Evolutionary conservation across 2,888 invertebrate species (phyloP).

Genomic region (Agriopis leucophaearia): DNA sequence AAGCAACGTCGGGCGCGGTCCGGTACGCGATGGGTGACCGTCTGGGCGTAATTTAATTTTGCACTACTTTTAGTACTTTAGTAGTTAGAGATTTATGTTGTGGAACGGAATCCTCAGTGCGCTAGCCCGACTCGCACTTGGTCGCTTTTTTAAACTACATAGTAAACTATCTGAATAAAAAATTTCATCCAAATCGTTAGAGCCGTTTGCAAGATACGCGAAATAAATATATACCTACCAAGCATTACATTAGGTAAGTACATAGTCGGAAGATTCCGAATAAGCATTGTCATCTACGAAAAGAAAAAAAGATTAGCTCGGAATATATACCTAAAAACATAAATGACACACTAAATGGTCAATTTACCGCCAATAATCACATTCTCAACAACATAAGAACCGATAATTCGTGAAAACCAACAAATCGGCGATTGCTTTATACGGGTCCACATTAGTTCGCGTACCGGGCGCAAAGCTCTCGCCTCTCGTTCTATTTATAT

Average conservation of each 20-base stretch:
- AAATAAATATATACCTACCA: no score
- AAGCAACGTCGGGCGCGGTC: slow-evolving; percentile 77
- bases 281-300: not conserved
- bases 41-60: no score
- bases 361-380: slow-evolving; percentile 13
- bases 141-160: no score
- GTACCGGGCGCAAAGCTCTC: slow-evolving; percentile 58
- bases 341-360: not conserved
- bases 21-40: no score
- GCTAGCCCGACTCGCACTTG: no score
- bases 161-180: no score
- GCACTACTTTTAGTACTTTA: no score
- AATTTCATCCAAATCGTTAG: no score
- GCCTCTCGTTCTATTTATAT: slow-evolving; percentile 44
- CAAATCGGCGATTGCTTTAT: slow-evolving; percentile 49
- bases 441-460: slow-evolving; percentile 51
- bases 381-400: slow-evolving; percentile 29
- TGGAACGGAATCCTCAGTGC: no score
- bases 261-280: not conserved
- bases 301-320: not conserved
- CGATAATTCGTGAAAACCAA: slow-evolving; percentile 29
- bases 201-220: no score
- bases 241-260: no score
- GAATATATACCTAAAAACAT: not conserved
- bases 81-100: no score